These are phyloP conservation scores for Cordilura impudica DNA, from an alignment of 2,888 invertebrate genomes.

Conservation along the genomic window DNA sequence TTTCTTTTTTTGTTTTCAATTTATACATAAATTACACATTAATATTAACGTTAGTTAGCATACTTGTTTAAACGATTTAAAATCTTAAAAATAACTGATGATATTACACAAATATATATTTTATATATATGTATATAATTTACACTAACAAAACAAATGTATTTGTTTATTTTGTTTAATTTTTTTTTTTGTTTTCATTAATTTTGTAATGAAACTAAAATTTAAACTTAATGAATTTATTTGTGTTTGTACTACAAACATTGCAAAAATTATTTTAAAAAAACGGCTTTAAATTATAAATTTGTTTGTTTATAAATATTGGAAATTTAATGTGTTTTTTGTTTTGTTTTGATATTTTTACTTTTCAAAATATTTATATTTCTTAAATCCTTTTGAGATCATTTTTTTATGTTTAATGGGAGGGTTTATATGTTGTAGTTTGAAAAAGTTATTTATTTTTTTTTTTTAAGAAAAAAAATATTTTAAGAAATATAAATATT, in stretches of 20 bases:
- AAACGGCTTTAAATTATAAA: background rate
- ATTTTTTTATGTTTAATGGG: constrained; percentile 55
- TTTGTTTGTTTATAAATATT: background rate
- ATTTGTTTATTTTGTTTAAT: constrained; percentile 6
- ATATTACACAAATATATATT: constrained; percentile 59
- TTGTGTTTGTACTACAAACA: constrained; percentile 29
- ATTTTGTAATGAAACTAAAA: constrained; percentile 15
- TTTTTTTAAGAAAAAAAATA: constrained; percentile 37
- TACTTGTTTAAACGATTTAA: constrained; percentile 68
- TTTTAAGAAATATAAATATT: constrained; percentile 45
- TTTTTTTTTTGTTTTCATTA: background rate
- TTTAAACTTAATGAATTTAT: constrained; percentile 50
- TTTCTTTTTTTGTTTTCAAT: constrained; percentile 35
- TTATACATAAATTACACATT: constrained; percentile 61
- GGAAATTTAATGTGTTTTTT: constrained; percentile 46
- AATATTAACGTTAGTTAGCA: constrained; percentile 18
- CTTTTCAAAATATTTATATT: constrained; percentile 42
- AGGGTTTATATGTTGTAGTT: constrained; percentile 48
- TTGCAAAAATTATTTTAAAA: background rate
- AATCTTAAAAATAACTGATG: constrained; percentile 58
- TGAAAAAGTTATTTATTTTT: constrained; percentile 22
- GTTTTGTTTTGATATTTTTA: background rate
- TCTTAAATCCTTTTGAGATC: constrained; percentile 56
- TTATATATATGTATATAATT: constrained; percentile 54
- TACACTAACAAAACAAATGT: constrained; percentile 43